These are phyloP conservation scores for Peromyscus polionotus DNA, from an alignment of 2,113 vertebrate species.

Conservation along the genomic window DNA sequence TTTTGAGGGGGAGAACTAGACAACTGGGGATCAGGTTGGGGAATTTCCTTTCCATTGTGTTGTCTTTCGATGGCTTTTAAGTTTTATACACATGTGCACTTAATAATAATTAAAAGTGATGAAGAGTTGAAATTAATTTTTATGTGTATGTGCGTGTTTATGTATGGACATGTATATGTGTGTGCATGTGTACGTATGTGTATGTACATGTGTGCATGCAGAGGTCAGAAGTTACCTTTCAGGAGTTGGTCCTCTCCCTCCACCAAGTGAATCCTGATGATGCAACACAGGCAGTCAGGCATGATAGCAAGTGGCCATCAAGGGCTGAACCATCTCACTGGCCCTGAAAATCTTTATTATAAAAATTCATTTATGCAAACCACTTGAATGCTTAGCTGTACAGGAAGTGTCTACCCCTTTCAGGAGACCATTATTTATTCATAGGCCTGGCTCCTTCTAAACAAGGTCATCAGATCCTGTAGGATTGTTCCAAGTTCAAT, in stretches of 20 bases:
- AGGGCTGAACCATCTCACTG: background rate
- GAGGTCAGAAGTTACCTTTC: background rate
- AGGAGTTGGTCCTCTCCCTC: background rate
- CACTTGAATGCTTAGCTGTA: background rate
- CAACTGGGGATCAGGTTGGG: background rate
- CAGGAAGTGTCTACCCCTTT: background rate
- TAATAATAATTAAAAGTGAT: background rate
- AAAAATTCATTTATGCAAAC: background rate
- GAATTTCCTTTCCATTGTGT: background rate
- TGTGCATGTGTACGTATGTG: too few relatives aligned
- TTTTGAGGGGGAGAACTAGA: background rate
- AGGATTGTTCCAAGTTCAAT: background rate
- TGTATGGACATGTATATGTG: background rate
- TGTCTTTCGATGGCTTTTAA: background rate
- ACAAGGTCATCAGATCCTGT: background rate
- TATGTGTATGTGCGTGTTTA: background rate
- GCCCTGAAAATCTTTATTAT: background rate
- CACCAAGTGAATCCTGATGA: background rate
- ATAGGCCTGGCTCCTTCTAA: background rate
- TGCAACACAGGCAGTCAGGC: background rate
- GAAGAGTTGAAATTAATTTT: background rate
- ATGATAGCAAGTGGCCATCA: background rate
- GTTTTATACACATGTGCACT: background rate
- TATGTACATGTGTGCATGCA: background rate
- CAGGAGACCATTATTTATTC: background rate